Conservation (phyloP, 2,113 vertebrate genomes). For the pig (Sus scrofa) region T2T-Sscrofa CM000830.6:14130001-14130500, state of each 20-base stretch:
- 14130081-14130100: not conserved
- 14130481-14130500: not conserved
- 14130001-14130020: not conserved
- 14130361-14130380: not conserved
- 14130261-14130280: slow-evolving; percentile 27
- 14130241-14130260: slow-evolving; percentile 28
- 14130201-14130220: slow-evolving; percentile 29
- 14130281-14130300: not conserved
- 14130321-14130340: not conserved
- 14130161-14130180: not conserved
- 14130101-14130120: slow-evolving; percentile 31
- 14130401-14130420: not conserved
- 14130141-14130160: slow-evolving; percentile 44
- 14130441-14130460: not conserved
- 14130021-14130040: not conserved
- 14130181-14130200: slow-evolving; percentile 27
- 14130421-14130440: not conserved
- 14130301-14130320: not conserved
- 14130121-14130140: not conserved
- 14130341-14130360: not conserved
- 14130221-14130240: not conserved
- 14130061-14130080: slow-evolving; percentile 6
- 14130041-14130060: not conserved
- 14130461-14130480: not conserved
- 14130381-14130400: not conserved